A percentile compares a stretch with the other conserved stretches of the same genome.
Evolutionary conservation across 2,888 invertebrate genomes (phyloP).

Genomic region (Lithophane socia): DNA sequence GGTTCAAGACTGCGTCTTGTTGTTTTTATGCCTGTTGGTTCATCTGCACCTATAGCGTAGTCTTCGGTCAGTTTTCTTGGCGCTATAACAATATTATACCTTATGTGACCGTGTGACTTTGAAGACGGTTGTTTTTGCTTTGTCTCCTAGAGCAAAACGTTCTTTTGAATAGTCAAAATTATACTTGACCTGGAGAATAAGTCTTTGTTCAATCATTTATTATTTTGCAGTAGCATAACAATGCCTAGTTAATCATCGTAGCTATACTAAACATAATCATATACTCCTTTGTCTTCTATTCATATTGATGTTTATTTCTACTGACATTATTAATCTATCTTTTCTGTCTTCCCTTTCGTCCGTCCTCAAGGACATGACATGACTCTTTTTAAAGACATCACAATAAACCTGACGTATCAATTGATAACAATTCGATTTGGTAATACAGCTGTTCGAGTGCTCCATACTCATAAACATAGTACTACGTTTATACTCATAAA

Average conservation of each 20-base stretch:
- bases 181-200: constrained; percentile 1
- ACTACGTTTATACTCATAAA: too few relatives aligned
- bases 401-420: background rate
- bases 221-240: background rate
- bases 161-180: background rate
- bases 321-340: constrained; percentile 2
- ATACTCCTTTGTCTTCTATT: background rate
- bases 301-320: constrained; percentile 14
- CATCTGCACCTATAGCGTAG: background rate
- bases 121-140: background rate
- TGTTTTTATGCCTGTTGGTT: background rate
- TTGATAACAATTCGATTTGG: constrained; percentile 22
- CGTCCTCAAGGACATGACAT: background rate
- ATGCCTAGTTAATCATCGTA: background rate
- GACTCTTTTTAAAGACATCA: background rate
- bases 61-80: constrained; percentile 4
- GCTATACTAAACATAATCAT: constrained; percentile 1
- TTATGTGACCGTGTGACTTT: too few relatives aligned
- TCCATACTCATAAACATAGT: background rate
- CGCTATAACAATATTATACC: background rate
- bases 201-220: background rate
- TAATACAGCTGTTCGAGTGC: constrained; percentile 21
- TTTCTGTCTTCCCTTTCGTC: constrained; percentile 11
- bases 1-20: background rate
- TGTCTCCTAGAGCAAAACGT: background rate